These are phyloP conservation scores for Steinernema feltiae DNA, from an alignment of 1,140 invertebrate species.

Conservation along the genomic window DNA sequence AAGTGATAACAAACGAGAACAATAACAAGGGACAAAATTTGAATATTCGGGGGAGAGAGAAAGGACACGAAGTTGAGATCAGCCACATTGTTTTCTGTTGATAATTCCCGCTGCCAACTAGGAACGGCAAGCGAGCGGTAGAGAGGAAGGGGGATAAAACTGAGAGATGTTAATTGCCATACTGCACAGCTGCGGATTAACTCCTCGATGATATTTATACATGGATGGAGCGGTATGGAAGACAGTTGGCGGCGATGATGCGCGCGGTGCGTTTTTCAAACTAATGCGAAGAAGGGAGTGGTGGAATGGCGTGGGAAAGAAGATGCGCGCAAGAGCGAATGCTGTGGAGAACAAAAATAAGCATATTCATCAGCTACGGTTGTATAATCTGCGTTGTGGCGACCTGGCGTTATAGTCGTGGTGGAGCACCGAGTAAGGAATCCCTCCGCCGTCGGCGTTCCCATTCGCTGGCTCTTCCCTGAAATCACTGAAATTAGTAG, in stretches of 20 bases:
- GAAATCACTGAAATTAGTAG: neutral
- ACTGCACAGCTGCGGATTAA: conserved; percentile 13
- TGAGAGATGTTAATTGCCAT: neutral
- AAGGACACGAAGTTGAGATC: conserved; percentile 5
- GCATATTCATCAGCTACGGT: neutral
- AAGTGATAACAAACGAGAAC: neutral
- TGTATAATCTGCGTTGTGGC: conserved; percentile 13
- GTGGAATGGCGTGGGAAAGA: neutral
- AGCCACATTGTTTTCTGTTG: neutral
- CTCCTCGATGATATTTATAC: conserved; percentile 10
- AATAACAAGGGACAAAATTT: neutral
- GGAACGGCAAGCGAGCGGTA: neutral
- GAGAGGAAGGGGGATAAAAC: neutral
- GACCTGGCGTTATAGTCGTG: neutral
- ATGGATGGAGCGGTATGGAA: neutral
- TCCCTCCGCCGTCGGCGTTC: conserved; percentile 9
- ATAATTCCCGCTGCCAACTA: neutral
- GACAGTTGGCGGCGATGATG: neutral
- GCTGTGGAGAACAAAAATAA: neutral
- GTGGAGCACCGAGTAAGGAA: conserved; percentile 11
- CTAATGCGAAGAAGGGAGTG: neutral
- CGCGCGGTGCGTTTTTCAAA: neutral
- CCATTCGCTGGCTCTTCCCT: conserved; percentile 11
- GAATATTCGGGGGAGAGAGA: conserved; percentile 7
- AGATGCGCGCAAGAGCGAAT: neutral